Percentiles rank a stretch among this genome's conserved stretches.
phyloP scores from a whole-genome alignment of 2,113 vertebrate species.

The Esox niger region DNA sequence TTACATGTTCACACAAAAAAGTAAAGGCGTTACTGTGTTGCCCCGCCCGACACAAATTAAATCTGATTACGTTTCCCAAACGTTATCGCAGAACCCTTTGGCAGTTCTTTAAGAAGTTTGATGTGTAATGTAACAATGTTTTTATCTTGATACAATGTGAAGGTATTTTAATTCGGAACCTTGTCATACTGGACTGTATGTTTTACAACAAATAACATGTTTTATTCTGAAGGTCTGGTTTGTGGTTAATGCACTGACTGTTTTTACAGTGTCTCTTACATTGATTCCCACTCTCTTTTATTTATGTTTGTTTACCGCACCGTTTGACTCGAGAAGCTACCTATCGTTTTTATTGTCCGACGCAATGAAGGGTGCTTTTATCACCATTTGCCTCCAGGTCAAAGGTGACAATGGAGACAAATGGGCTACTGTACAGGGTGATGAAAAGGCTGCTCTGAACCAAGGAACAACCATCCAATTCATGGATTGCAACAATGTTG shows the following conservation, averaged over 20 bases:
- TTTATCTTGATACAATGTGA: background rate
- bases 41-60: too few relatives aligned
- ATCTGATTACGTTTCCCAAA: too few relatives aligned
- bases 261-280: conserved; percentile 53
- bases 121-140: too few relatives aligned
- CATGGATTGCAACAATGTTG: conserved; percentile 32
- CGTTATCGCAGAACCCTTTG: too few relatives aligned
- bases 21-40: too few relatives aligned
- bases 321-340: conserved; percentile 65
- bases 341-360: conserved; percentile 72
- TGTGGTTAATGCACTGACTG: too few relatives aligned
- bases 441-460: conserved; percentile 53
- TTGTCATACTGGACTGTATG: conserved; percentile 22
- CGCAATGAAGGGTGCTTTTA: conserved; percentile 76
- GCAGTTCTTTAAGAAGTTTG: too few relatives aligned
- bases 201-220: conserved; percentile 13
- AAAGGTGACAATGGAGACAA: conserved; percentile 75
- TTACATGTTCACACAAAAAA: too few relatives aligned
- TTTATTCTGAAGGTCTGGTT: conserved; percentile 32
- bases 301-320: conserved; percentile 71
- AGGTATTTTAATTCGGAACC: too few relatives aligned
- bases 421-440: conserved; percentile 61
- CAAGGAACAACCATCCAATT: conserved; percentile 43
- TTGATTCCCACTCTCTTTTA: conserved; percentile 70
- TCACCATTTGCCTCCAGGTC: conserved; percentile 73